Percentiles rank a stretch among this genome's conserved stretches.
phyloP scores from a whole-genome alignment of 2,113 vertebrate species.

The Gopherus flavomarginatus region DNA sequence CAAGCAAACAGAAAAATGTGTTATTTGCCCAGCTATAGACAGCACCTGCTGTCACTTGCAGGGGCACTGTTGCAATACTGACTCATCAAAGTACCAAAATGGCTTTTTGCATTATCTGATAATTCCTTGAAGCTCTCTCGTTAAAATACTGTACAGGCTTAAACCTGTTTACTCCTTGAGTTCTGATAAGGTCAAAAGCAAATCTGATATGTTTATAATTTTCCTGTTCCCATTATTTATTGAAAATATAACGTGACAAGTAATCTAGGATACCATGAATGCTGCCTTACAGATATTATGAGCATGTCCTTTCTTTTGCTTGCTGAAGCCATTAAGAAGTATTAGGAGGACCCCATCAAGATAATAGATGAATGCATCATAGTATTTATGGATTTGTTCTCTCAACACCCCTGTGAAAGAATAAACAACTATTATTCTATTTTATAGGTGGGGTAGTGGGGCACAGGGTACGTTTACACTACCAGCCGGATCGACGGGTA shows the following conservation, averaged over 20 bases:
- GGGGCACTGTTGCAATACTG: not conserved
- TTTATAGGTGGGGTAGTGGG: not conserved
- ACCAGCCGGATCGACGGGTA: too few relatives aligned
- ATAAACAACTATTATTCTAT: fast-evolving
- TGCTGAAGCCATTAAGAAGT: not conserved
- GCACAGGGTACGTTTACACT: too few relatives aligned
- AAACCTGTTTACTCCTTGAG: not conserved
- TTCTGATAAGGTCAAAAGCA: not conserved
- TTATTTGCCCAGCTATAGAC: too few relatives aligned
- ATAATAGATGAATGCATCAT: not conserved
- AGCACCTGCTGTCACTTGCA: not conserved
- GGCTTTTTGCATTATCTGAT: not conserved
- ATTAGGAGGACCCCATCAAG: not conserved
- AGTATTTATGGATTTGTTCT: not conserved
- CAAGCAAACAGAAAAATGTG: too few relatives aligned
- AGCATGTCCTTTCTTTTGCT: not conserved
- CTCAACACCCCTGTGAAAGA: not conserved
- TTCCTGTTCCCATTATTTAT: not conserved
- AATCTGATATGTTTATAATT: not conserved
- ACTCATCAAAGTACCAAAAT: not conserved
- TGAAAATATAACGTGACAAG: not conserved
- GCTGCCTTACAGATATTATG: not conserved
- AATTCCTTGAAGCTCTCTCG: not conserved
- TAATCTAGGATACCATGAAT: not conserved
- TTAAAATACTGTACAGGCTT: not conserved